Evolutionary conservation across 1,140 invertebrate species (phyloP), one percentile per base, ranked within the genome.

Genomic region (Tenebrio molitor): DNA sequence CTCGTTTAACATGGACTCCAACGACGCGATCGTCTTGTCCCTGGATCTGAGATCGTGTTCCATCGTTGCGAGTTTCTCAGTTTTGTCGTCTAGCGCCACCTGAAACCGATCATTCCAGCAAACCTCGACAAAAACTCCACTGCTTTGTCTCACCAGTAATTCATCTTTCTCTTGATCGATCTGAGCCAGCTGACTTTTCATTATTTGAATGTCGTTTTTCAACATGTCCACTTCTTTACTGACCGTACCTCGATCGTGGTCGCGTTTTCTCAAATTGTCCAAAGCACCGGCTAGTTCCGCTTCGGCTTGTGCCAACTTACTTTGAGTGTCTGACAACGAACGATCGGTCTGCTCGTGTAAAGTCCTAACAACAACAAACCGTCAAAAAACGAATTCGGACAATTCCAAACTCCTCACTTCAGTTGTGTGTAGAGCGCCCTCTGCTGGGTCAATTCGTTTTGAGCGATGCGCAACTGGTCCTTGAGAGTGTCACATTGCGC

Each of bases 311-410:
- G 72, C 33, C n/a, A 84, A 21, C 68, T 83, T 76, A 19, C 63
- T 73, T 66, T 83, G 82, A 17, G 74, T 72, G 41, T 84, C 82
- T 14, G 72, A 71, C 46, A 83, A 68, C 4, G 82, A 75, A 23
- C 76, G 74, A 64, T 84, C 82, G 5, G 81, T 79, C 77, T 84
- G 82, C 53, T 84, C 82, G 39, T 84, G 81, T 50, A 83, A 71
- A 33, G 74, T 75, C 72, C 82, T 84, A 53, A 39, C 76, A 77
- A 39, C 63, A 50, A 46, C 41, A 17, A 14, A 58, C 33, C 7
- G 74, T 75, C 74, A n/a, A n/a, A n/a, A n/a, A n/a, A n/a, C n/a
- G n/a, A n/a, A n/a, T n/a, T n/a, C n/a, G n/a, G n/a, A n/a, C n/a
- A n/a, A n/a, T n/a, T n/a, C n/a, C n/a, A n/a, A n/a, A n/a, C n/a